Conservation (phyloP, 2,888 invertebrate genomes). For the Brenthis daphne region DNA sequence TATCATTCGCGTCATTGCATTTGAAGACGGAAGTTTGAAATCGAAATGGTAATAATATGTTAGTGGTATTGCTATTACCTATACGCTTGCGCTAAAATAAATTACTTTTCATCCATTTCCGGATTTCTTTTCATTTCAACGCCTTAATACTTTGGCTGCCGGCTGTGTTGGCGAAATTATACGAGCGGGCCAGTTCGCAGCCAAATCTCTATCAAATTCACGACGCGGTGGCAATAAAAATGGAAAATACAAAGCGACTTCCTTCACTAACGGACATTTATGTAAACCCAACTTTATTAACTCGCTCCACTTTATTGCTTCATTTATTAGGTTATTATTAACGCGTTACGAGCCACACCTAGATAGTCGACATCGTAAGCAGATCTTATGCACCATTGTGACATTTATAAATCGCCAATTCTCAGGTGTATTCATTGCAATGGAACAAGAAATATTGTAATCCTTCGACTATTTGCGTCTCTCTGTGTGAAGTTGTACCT, state of each 20-base stretch:
- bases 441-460: slow-evolving; percentile 10
- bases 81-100: slow-evolving; percentile 60
- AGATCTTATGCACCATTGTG: slow-evolving; percentile 19
- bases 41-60: slow-evolving; percentile 30
- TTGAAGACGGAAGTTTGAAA: slow-evolving; percentile 13
- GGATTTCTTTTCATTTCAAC: slow-evolving; percentile 70
- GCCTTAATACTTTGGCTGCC: slow-evolving; percentile 66
- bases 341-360: slow-evolving; percentile 23
- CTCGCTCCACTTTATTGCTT: slow-evolving; percentile 53
- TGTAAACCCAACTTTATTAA: slow-evolving; percentile 64
- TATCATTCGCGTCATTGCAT: slow-evolving; percentile 8
- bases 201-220: slow-evolving; percentile 75
- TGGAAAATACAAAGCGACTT: slow-evolving; percentile 68
- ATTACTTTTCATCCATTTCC: slow-evolving; percentile 71
- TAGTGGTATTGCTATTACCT: slow-evolving; percentile 47
- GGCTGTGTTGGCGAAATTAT: slow-evolving; percentile 71
- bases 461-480: slow-evolving; percentile 6
- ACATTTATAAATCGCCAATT: slow-evolving; percentile 26
- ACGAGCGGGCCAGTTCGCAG: slow-evolving; percentile 65
- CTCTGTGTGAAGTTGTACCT: slow-evolving; percentile 8
- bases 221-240: slow-evolving; percentile 70
- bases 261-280: slow-evolving; percentile 52
- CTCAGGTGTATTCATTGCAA: slow-evolving; percentile 11
- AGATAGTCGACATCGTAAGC: slow-evolving; percentile 13
- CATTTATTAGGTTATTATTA: slow-evolving; percentile 46